phyloP scores from a whole-genome alignment of 2,888 invertebrate species.

The Physocephala rufipes region DNA sequence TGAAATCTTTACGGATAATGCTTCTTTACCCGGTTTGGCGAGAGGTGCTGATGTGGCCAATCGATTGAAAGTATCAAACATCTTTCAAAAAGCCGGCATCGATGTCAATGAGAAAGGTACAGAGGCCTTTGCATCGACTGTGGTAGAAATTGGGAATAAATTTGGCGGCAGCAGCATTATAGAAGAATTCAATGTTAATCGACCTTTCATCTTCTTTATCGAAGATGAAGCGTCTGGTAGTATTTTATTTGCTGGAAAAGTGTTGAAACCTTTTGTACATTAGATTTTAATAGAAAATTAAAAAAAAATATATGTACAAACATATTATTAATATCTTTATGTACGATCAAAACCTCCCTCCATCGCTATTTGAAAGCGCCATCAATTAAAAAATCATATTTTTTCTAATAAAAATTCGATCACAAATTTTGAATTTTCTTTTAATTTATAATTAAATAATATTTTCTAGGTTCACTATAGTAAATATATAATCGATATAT shows the following conservation, averaged over 20 bases:
- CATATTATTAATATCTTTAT: not conserved
- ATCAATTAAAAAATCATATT: no score
- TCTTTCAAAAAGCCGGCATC: conserved; percentile 80
- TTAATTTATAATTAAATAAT: no score
- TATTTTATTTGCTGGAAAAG: conserved; percentile 78
- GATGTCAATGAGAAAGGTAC: conserved; percentile 82
- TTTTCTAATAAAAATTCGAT: no score
- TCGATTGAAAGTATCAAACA: conserved; percentile 73
- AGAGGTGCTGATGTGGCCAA: conserved; percentile 70
- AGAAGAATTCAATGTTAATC: conserved; percentile 74
- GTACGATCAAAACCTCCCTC: not conserved
- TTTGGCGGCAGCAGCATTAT: conserved; percentile 71
- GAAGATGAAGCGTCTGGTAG: conserved; percentile 79
- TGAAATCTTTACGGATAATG: conserved; percentile 77
- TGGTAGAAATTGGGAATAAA: conserved; percentile 74
- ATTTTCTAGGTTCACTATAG: no score
- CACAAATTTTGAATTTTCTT: no score
- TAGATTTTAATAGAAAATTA: not conserved
- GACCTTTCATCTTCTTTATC: conserved; percentile 82
- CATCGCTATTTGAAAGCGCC: no score
- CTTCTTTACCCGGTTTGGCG: conserved; percentile 76
- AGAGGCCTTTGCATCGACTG: conserved; percentile 74
- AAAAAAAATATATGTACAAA: not conserved
- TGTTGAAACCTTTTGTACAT: conserved; percentile 70
- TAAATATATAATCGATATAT: no score